Percentiles rank a stretch among this genome's conserved stretches.
phyloP scores from a whole-genome alignment of 2,797 vertebrate genomes.

The Notolepis coatsorum region DNA sequence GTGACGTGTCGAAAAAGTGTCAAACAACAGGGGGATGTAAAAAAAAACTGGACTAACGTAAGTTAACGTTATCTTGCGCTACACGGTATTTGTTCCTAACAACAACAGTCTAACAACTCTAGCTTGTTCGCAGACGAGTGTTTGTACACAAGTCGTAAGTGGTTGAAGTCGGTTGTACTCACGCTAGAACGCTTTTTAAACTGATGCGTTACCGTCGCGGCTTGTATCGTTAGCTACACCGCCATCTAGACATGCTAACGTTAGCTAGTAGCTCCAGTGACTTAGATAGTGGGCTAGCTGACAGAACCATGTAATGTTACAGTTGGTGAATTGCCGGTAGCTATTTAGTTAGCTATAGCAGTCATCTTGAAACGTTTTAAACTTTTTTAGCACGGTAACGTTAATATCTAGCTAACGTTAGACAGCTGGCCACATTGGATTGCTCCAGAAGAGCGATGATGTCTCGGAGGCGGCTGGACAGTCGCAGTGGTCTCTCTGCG shows the following conservation, averaged over 20 bases:
- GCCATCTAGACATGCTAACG: not conserved
- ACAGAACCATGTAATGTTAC: conserved; percentile 37
- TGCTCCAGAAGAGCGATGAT: conserved; percentile 63
- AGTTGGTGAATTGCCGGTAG: conserved; percentile 1
- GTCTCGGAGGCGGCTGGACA: conserved; percentile 89
- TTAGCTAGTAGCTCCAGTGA: conserved; percentile 6
- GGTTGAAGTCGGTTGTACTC: conserved; percentile 10
- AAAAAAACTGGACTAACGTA: conserved; percentile 36
- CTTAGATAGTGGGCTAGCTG: no score
- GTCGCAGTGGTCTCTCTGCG: conserved; percentile 78
- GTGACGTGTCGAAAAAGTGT: conserved; percentile 68
- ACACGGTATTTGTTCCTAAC: not conserved
- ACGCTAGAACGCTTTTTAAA: conserved; percentile 47
- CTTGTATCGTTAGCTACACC: no score
- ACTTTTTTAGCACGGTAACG: not conserved
- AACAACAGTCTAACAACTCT: not conserved
- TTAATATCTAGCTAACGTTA: not conserved
- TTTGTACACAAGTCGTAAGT: not conserved
- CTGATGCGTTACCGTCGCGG: no score
- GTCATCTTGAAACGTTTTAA: not conserved
- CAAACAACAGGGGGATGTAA: conserved; percentile 60
- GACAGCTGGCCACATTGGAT: not conserved
- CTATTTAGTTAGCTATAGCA: conserved; percentile 1
- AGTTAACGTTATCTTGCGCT: conserved; percentile 7
- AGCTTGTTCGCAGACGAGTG: not conserved